Conservation (phyloP, 2,797 vertebrate genomes). For the Liparis tanakae region DNA sequence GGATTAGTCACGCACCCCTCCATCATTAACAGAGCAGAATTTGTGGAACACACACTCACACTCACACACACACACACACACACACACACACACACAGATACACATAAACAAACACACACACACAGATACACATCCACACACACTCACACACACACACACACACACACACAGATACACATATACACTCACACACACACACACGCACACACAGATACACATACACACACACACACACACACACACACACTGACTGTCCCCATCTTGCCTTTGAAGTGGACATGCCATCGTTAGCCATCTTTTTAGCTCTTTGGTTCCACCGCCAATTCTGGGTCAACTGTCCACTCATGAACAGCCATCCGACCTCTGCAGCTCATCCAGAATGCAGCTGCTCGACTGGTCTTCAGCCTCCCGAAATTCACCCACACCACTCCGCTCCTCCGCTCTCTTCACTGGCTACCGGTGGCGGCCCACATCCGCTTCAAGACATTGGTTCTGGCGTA, state of each 20-base stretch:
- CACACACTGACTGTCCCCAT: constrained; percentile 7
- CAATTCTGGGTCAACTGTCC: constrained; percentile 11
- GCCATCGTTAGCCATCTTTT: constrained; percentile 2
- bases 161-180: background rate
- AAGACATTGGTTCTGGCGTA: too few relatives aligned
- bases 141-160: constrained; percentile 17
- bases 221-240: constrained; percentile 15
- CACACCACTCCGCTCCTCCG: too few relatives aligned
- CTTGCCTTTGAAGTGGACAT: constrained; percentile 22
- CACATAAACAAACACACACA: too few relatives aligned
- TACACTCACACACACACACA: too few relatives aligned
- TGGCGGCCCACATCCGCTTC: too few relatives aligned
- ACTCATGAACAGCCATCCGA: too few relatives aligned
- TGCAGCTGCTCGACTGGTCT: too few relatives aligned
- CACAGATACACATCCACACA: too few relatives aligned
- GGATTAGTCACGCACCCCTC: constrained; percentile 48
- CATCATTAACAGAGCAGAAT: constrained; percentile 4
- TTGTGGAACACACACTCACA: background rate
- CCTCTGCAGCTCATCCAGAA: too few relatives aligned
- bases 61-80: constrained; percentile 16
- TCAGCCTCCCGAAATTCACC: too few relatives aligned
- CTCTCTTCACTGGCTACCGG: too few relatives aligned
- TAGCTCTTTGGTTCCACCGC: background rate
- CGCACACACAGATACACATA: constrained; percentile 13
- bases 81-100: constrained; percentile 9